Evolutionary conservation across 2,888 invertebrate species (phyloP).

Genomic region (Herminia tarsipennalis): DNA sequence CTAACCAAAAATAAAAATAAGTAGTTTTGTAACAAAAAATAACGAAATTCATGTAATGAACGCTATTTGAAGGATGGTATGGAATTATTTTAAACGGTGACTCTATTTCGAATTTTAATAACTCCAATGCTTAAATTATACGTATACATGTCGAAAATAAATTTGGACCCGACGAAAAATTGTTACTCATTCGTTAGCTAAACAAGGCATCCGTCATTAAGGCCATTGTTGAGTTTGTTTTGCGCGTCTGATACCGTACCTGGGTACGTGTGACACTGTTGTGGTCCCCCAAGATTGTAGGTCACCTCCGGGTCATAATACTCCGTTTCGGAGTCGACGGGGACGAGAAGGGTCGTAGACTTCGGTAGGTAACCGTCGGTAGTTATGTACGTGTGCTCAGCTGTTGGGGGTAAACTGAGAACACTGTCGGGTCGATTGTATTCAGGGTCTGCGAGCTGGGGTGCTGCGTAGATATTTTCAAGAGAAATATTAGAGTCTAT

Average conservation of each 20-base stretch:
- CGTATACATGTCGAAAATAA: conserved; percentile 76
- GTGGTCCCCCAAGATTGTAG: conserved; percentile 74
- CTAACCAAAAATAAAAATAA: conserved; percentile 31
- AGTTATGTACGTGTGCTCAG: conserved; percentile 66
- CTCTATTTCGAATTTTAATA: conserved; percentile 76
- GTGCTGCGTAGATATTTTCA: conserved; percentile 71
- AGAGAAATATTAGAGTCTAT: conserved; percentile 73
- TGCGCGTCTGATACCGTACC: conserved; percentile 73
- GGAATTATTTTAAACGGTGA: conserved; percentile 62
- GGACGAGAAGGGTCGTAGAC: conserved; percentile 77
- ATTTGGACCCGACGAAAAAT: conserved; percentile 76
- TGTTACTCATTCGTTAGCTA: conserved; percentile 59
- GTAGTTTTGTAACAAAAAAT: conserved; percentile 25
- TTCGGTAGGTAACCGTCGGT: conserved; percentile 79
- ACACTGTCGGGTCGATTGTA: conserved; percentile 79
- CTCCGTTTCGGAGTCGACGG: conserved; percentile 83
- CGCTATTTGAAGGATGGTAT: conserved; percentile 40
- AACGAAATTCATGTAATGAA: conserved; percentile 24
- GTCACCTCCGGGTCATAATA: conserved; percentile 83
- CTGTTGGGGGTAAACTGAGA: conserved; percentile 68
- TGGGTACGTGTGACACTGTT: conserved; percentile 85
- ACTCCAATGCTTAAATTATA: conserved; percentile 71
- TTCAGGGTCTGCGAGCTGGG: conserved; percentile 70
- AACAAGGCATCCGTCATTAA: conserved; percentile 88
- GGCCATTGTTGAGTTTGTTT: conserved; percentile 81